phyloP scores from a whole-genome alignment of 1,140 invertebrate genomes.

The Neodiprion lecontei region DNA sequence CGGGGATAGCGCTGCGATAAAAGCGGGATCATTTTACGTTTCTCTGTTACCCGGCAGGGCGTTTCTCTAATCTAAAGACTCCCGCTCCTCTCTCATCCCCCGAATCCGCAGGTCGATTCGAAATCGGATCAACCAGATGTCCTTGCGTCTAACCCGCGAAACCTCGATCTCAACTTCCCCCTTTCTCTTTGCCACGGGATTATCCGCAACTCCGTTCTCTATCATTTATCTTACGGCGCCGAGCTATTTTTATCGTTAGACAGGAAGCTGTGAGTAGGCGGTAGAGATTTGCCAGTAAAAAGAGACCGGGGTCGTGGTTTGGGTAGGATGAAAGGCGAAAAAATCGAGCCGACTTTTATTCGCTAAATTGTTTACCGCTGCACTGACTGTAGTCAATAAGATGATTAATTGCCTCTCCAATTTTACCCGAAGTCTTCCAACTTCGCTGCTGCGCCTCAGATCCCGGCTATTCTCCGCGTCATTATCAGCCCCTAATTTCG shows the following conservation, averaged over 20 bases:
- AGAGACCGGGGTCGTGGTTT: no score
- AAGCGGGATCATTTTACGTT: background rate
- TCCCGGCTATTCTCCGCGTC: no score
- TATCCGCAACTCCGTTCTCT: background rate
- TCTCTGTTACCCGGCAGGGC: background rate
- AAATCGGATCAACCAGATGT: no score
- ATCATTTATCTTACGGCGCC: background rate
- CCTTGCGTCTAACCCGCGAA: no score
- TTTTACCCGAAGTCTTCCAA: background rate
- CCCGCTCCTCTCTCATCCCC: no score
- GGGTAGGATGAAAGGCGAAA: background rate
- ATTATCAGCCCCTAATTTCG: no score
- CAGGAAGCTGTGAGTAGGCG: conserved; percentile 1
- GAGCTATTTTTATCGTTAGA: background rate
- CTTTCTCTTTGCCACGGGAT: background rate
- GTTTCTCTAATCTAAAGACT: background rate
- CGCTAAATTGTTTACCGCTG: conserved; percentile 1
- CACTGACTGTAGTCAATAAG: background rate
- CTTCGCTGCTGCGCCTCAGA: no score
- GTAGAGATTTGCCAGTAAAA: background rate
- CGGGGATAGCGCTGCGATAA: background rate
- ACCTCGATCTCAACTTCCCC: background rate
- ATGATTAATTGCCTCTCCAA: background rate
- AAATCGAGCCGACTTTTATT: background rate
- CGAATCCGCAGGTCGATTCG: no score